These are phyloP conservation scores for Xerus inauris DNA, from an alignment of 2,113 vertebrate genomes.

Conservation along the genomic window DNA sequence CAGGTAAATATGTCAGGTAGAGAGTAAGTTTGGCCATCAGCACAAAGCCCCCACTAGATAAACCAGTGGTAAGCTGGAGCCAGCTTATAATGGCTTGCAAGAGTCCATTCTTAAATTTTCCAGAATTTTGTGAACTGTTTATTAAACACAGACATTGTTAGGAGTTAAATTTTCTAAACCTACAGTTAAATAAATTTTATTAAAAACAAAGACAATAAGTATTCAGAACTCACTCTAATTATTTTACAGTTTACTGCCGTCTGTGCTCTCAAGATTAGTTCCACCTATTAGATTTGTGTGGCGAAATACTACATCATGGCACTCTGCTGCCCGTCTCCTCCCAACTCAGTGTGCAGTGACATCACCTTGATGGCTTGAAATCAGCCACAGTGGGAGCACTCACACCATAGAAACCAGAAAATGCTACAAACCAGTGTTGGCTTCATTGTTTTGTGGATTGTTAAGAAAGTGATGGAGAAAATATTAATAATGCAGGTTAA, in stretches of 20 bases:
- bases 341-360: background rate
- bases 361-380: background rate
- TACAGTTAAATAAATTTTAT: background rate
- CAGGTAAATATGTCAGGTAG: background rate
- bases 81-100: background rate
- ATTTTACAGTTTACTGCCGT: background rate
- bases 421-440: background rate
- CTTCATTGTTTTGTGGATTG: slow-evolving; percentile 53
- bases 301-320: background rate
- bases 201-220: slow-evolving; percentile 1
- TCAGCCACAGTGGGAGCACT: background rate
- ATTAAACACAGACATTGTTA: background rate
- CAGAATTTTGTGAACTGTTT: background rate
- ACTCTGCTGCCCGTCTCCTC: background rate
- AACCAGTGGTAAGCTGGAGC: background rate
- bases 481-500: slow-evolving; percentile 56
- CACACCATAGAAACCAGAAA: slow-evolving; percentile 27
- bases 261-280: background rate
- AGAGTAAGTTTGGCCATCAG: background rate
- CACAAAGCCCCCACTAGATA: background rate
- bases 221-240: background rate
- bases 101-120: background rate
- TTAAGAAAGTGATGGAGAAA: slow-evolving; percentile 25
- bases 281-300: background rate
- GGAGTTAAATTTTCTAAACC: background rate